Evolutionary conservation across 2,797 vertebrate species (phyloP).

Genomic region (Sciurus vulgaris): DNA sequence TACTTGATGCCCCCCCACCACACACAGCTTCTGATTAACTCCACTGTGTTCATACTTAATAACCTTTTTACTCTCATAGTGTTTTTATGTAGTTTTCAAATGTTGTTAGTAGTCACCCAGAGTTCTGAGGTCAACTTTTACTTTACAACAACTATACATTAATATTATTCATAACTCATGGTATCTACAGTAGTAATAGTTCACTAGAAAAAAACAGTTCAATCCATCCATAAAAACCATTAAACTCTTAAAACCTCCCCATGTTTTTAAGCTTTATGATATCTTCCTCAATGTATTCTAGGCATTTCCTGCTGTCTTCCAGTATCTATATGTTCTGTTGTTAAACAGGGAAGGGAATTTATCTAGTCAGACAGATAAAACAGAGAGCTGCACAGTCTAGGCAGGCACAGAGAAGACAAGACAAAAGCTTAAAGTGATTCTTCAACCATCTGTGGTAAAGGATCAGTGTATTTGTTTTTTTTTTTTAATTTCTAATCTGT

Average conservation of each 20-base stretch:
- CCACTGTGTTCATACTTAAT: neutral
- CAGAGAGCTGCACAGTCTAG: neutral
- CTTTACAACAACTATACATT: neutral
- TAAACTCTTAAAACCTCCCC: neutral
- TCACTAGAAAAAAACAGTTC: neutral
- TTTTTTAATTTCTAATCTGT: neutral
- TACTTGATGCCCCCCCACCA: too few relatives aligned
- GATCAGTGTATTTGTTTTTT: neutral
- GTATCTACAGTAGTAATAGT: slow-evolving; percentile 34
- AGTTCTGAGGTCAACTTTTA: slow-evolving; percentile 45
- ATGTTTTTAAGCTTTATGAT: neutral
- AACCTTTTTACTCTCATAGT: neutral
- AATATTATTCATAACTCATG: slow-evolving; percentile 18
- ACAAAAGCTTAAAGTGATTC: neutral
- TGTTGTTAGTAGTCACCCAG: neutral
- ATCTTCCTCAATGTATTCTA: neutral
- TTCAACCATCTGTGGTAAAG: neutral
- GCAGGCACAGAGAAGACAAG: neutral
- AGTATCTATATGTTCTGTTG: neutral
- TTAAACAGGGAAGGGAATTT: neutral
- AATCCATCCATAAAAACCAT: neutral
- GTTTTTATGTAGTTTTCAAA: slow-evolving; percentile 12
- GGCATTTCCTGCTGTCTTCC: neutral
- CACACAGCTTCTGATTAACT: neutral
- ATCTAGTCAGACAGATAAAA: neutral